Evolutionary conservation across 2,113 vertebrate species (phyloP).

Genomic region (Reinhardtius hippoglossoides): DNA sequence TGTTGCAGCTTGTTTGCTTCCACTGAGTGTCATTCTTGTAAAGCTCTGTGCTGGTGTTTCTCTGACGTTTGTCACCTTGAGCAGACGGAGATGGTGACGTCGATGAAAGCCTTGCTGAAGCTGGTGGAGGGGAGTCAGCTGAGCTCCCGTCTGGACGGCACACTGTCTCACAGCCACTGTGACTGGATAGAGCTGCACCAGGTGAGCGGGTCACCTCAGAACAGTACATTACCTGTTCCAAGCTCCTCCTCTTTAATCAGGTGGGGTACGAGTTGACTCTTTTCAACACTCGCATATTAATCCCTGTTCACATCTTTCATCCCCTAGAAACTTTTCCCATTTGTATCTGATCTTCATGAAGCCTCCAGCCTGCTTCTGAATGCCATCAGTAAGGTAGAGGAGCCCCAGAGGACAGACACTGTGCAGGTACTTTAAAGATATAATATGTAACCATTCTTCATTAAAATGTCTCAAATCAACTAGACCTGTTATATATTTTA

Average conservation of each 20-base stretch:
- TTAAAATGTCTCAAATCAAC: too few species aligned
- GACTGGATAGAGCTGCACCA: slow-evolving; percentile 94
- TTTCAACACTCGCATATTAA: neutral
- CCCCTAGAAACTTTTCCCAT: slow-evolving; percentile 88
- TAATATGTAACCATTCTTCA: too few species aligned
- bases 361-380: slow-evolving; percentile 83
- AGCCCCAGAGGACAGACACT: slow-evolving; percentile 66
- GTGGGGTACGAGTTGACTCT: neutral
- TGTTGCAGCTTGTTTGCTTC: too few species aligned
- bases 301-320: slow-evolving; percentile 4
- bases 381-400: slow-evolving; percentile 84
- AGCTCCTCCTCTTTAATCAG: neutral
- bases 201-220: slow-evolving; percentile 73
- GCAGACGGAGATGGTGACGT: slow-evolving; percentile 88
- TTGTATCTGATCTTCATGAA: slow-evolving; percentile 81
- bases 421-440: slow-evolving; percentile 80
- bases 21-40: neutral
- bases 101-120: slow-evolving; percentile 86
- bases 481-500: too few species aligned
- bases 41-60: neutral
- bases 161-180: slow-evolving; percentile 85
- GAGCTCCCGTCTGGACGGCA: slow-evolving; percentile 84
- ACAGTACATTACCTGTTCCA: neutral
- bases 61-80: slow-evolving; percentile 6
- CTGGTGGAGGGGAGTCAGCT: slow-evolving; percentile 87